Conservation (phyloP, 2,888 invertebrate genomes). For the Listrodromus nycthemerus region DNA sequence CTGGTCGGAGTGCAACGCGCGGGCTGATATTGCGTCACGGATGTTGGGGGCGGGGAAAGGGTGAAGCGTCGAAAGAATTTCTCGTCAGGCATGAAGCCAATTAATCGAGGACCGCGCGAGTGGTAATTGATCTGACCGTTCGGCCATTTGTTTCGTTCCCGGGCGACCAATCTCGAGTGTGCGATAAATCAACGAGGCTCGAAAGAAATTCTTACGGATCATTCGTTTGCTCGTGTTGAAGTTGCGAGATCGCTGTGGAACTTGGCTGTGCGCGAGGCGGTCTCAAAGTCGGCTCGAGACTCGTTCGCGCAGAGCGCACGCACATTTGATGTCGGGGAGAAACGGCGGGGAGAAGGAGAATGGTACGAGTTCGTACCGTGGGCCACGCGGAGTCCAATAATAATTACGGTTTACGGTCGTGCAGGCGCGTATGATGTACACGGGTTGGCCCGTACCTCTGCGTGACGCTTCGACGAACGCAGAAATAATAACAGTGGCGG, state of each 20-base stretch:
- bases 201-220: neutral
- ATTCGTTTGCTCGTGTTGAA: conserved; percentile 25
- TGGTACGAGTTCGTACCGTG: conserved; percentile 70
- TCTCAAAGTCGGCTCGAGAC: conserved; percentile 30
- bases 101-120: conserved; percentile 21
- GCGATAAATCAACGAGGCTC: conserved; percentile 41
- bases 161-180: conserved; percentile 36
- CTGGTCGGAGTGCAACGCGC: conserved; percentile 35
- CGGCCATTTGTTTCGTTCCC: conserved; percentile 26
- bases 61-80: conserved; percentile 11
- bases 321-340: conserved; percentile 20
- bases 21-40: conserved; percentile 2
- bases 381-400: conserved; percentile 66
- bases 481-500: conserved; percentile 68
- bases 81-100: conserved; percentile 49
- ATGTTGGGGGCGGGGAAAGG: neutral
- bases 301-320: conserved; percentile 23
- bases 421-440: conserved; percentile 54
- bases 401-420: conserved; percentile 70
- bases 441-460: conserved; percentile 18
- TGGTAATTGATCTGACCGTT: conserved; percentile 43
- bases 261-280: conserved; percentile 5
- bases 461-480: conserved; percentile 68
- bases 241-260: conserved; percentile 56
- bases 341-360: conserved; percentile 39